Evolutionary conservation across 2,113 vertebrate genomes (phyloP).

Genomic region (Chaetura pelagica): DNA sequence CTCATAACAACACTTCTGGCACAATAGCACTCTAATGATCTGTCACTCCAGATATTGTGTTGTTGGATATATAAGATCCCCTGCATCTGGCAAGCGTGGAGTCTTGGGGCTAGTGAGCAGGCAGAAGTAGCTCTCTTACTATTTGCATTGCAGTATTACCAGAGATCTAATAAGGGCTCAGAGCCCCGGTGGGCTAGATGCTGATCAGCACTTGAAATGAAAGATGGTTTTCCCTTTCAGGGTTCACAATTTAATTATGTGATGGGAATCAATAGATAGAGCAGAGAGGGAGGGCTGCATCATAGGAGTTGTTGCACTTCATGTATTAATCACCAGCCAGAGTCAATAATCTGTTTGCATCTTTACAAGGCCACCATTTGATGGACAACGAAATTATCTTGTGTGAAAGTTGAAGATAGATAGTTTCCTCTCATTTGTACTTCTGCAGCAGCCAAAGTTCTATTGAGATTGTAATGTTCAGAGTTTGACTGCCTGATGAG

Average conservation of each 20-base stretch:
- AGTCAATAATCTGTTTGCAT: not conserved
- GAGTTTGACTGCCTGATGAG: not conserved
- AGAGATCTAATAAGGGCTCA: not conserved
- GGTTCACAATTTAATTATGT: constrained; percentile 56
- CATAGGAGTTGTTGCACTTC: not conserved
- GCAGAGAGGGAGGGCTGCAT: not conserved
- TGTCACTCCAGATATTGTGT: not conserved
- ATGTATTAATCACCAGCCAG: not conserved
- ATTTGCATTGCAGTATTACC: constrained; percentile 1
- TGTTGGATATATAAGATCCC: not conserved
- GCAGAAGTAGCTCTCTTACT: not conserved
- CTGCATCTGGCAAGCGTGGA: not conserved
- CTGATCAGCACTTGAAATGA: constrained; percentile 43
- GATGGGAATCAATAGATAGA: constrained; percentile 29
- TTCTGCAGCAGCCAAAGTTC: not conserved
- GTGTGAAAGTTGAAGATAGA: not conserved
- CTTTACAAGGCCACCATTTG: not conserved
- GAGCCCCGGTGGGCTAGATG: not conserved
- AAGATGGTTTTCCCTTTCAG: constrained; percentile 31
- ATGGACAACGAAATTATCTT: constrained; percentile 8
- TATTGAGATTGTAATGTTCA: not conserved
- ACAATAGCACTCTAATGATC: constrained; percentile 20
- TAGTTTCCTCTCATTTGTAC: constrained; percentile 8
- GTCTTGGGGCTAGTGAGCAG: not conserved
- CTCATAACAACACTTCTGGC: constrained; percentile 31